These are phyloP conservation scores for Syngnathus acus DNA, from an alignment of 2,797 vertebrate genomes.

Conservation along the genomic window DNA sequence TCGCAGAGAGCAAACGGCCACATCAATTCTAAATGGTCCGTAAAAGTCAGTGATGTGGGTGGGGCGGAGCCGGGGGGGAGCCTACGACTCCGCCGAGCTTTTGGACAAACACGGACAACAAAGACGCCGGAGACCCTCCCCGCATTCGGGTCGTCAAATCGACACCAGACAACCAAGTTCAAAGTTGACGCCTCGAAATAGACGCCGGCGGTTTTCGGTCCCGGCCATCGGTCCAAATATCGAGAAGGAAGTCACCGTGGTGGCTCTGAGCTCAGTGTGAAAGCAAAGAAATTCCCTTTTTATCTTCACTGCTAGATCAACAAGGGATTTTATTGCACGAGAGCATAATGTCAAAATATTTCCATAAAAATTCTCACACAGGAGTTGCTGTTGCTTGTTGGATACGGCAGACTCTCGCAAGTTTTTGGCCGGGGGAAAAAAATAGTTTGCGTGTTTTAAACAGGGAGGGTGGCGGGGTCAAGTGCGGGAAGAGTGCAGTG, in stretches of 20 bases:
- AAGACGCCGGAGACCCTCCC: conserved; percentile 34
- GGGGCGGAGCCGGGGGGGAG: conserved; percentile 5
- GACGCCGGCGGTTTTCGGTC: not conserved
- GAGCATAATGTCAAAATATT: not conserved
- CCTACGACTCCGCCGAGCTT: conserved; percentile 61
- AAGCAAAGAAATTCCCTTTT: not conserved
- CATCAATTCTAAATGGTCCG: conserved; percentile 68
- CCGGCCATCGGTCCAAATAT: not conserved
- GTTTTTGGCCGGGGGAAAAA: conserved; percentile 34
- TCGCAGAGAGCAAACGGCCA: conserved; percentile 59
- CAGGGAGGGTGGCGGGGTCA: too few species aligned
- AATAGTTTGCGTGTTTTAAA: too few species aligned
- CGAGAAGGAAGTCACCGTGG: not conserved
- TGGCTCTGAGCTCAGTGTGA: not conserved
- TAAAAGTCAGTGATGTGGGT: conserved; percentile 70
- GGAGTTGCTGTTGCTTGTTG: conserved; percentile 7
- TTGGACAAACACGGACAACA: conserved; percentile 65
- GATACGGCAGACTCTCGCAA: conserved; percentile 32
- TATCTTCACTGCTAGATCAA: not conserved
- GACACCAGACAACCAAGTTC: conserved; percentile 24
- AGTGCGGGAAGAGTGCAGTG: too few species aligned
- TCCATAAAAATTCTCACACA: not conserved
- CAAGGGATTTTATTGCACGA: not conserved
- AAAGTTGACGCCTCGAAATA: not conserved
- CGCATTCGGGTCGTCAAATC: conserved; percentile 22